phyloP scores from a whole-genome alignment of 53 echinoderm and acorn worm species.

The Crossaster papposus region DNA sequence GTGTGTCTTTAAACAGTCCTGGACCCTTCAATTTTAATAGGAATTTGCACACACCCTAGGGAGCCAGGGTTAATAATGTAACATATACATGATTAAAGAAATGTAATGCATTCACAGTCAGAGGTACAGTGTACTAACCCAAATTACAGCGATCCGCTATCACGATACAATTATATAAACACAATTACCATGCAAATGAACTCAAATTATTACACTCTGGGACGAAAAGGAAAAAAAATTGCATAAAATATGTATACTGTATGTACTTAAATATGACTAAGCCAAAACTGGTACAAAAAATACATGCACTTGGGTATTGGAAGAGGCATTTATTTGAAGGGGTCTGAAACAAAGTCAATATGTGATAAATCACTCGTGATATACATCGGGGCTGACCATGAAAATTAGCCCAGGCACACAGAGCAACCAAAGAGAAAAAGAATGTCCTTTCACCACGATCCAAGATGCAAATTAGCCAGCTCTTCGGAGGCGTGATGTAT shows the following conservation, averaged over 20 bases:
- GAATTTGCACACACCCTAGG: too few relatives aligned
- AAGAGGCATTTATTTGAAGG: not conserved
- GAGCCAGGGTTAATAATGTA: too few relatives aligned
- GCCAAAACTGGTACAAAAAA: not conserved
- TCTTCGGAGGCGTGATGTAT: constrained; percentile 62
- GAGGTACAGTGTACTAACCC: too few relatives aligned
- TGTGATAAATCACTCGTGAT: constrained; percentile 19
- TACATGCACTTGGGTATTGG: constrained; percentile 25
- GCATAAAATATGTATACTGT: not conserved
- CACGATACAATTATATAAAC: constrained; percentile 31
- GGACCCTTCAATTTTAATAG: too few relatives aligned
- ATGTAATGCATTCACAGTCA: too few relatives aligned
- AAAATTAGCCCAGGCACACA: not conserved
- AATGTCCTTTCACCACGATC: not conserved
- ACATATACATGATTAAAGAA: too few relatives aligned
- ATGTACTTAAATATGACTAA: not conserved
- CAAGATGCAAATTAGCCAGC: constrained; percentile 54
- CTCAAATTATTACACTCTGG: not conserved
- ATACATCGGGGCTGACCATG: constrained; percentile 3
- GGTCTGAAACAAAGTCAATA: constrained; percentile 10
- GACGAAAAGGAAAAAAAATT: not conserved
- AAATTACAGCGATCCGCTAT: not conserved
- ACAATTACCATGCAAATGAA: constrained; percentile 30
- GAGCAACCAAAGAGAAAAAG: not conserved
- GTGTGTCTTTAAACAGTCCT: not conserved